Base-by-base conservation (phyloP, 2,797 vertebrate species). In the Helicolenus hilgendorfi region DNA sequence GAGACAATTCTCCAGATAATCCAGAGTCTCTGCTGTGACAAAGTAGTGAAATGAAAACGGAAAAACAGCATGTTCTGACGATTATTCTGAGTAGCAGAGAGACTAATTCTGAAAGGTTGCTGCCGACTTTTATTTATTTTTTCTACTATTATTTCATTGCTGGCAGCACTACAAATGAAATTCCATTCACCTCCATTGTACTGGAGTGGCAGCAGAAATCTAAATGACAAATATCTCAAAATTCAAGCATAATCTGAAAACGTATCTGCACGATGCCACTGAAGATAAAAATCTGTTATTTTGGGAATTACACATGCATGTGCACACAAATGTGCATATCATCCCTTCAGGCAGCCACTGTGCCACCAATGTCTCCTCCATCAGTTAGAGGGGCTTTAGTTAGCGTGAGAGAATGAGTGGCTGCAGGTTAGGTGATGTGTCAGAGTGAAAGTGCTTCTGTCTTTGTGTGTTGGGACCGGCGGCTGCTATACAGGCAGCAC, bases 391-490 rank as follows among this genome's bases (percentile, higher is more conserved):
- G 38, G 11, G 9, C 77, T 78, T 72, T 26, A 64, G 69, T 84
- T 77, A 74, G 80, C 22, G 2, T 77, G 80, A 80, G 85, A 77
- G 81, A 86, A 72, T 41, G 68, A 83, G 83, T 65, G 68, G 72
- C 64, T 81, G 64, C 26, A 76, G 86, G 81, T 90, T 77, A 41
- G 78, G 91, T 0, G 49, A 83, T 45, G 81, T 90, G 89, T 87
- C 88, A 77, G 38, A 76, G 64, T 20, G 67, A 84, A 79, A 79
- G 85, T 55, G 86, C 83, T 68, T 60, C 65, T 70, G 81, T 84
- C 84, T 89, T 83, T 87, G 92, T 78, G 84, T 82, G 87, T 78
- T 77, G 84, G 87, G 94, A 80, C 83, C 49, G 6, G 60, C 11
- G 70, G 76, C 88, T 77, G 72, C 72, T 78, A 59, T 20, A 55